phyloP scores from a whole-genome alignment of 2,113 vertebrate genomes.

The Hylia prasina region DNA sequence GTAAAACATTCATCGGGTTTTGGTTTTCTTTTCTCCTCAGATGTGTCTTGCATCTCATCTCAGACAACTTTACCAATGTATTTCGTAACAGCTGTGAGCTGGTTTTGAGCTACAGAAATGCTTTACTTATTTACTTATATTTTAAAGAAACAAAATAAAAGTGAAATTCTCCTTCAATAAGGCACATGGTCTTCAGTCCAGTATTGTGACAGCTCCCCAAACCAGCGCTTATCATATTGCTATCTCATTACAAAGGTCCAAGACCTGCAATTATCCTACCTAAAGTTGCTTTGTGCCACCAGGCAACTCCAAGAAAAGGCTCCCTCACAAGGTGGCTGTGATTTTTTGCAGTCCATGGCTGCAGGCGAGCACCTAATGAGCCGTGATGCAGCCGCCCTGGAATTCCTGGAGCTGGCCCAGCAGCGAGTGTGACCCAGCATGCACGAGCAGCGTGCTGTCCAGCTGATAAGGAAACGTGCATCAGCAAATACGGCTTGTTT shows the following conservation, averaged over 20 bases:
- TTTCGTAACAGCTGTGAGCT: background rate
- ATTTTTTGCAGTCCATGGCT: background rate
- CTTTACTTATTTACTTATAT: background rate
- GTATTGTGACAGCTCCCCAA: background rate
- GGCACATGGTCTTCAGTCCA: background rate
- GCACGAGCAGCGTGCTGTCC: background rate
- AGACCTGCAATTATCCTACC: background rate
- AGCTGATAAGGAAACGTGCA: conserved; percentile 32
- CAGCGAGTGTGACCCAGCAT: background rate
- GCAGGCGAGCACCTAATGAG: fast-evolving
- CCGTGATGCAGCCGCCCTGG: background rate
- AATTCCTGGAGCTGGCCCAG: conserved; percentile 43
- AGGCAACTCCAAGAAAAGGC: background rate
- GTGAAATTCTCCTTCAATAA: background rate
- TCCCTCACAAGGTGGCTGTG: background rate
- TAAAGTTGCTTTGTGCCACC: background rate
- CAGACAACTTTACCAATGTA: background rate
- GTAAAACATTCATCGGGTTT: background rate
- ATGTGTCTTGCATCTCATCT: background rate
- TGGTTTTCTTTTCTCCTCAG: background rate
- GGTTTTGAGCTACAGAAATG: background rate
- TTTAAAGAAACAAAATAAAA: background rate
- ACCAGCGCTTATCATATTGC: background rate
- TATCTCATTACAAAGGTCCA: background rate
- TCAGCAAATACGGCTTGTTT: conserved; percentile 52